Conservation (phyloP, 2,888 invertebrate genomes). For the Drosophila eohydei region DNA sequence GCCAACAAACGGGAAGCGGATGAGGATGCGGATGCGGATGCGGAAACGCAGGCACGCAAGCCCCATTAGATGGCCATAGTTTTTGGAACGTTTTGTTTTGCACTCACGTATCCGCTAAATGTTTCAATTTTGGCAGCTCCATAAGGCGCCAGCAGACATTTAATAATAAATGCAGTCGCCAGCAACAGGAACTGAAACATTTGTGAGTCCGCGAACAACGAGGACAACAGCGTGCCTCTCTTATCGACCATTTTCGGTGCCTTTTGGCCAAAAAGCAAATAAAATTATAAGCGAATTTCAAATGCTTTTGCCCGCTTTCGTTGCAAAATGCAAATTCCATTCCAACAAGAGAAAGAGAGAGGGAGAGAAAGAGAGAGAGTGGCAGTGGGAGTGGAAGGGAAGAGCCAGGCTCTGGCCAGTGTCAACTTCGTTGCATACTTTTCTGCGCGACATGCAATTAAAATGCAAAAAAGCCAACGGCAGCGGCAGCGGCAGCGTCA, state of each 20-base stretch:
- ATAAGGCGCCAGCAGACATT: slow-evolving; percentile 64
- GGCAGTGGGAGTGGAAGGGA: slow-evolving; percentile 8
- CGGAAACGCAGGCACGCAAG: slow-evolving; percentile 59
- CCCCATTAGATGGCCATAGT: slow-evolving; percentile 43
- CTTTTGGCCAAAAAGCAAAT: slow-evolving; percentile 66
- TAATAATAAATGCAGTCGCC: slow-evolving; percentile 65
- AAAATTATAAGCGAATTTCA: slow-evolving; percentile 72
- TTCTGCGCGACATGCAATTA: slow-evolving; percentile 77
- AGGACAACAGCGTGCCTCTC: slow-evolving; percentile 42
- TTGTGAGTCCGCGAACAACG: slow-evolving; percentile 35
- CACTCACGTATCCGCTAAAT: slow-evolving; percentile 69
- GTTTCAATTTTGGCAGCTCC: slow-evolving; percentile 77
- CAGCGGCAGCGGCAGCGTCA: slow-evolving; percentile 19
- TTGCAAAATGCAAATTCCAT: slow-evolving; percentile 78
- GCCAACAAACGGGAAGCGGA: slow-evolving; percentile 50
- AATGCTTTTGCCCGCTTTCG: slow-evolving; percentile 65
- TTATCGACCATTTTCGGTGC: slow-evolving; percentile 38
- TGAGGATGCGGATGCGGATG: slow-evolving; percentile 51
- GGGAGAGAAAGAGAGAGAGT: slow-evolving; percentile 7
- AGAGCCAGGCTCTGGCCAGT: slow-evolving; percentile 18
- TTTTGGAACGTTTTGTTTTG: slow-evolving; percentile 9
- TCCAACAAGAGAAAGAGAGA: slow-evolving; percentile 22
- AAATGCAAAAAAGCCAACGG: slow-evolving; percentile 77
- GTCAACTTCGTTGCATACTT: slow-evolving; percentile 73
- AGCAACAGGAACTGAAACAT: slow-evolving; percentile 27